Evolutionary conservation across 2,888 invertebrate species (phyloP), one percentile per base, ranked within the genome.

Genomic region (Drosophila flavopinicola): DNA sequence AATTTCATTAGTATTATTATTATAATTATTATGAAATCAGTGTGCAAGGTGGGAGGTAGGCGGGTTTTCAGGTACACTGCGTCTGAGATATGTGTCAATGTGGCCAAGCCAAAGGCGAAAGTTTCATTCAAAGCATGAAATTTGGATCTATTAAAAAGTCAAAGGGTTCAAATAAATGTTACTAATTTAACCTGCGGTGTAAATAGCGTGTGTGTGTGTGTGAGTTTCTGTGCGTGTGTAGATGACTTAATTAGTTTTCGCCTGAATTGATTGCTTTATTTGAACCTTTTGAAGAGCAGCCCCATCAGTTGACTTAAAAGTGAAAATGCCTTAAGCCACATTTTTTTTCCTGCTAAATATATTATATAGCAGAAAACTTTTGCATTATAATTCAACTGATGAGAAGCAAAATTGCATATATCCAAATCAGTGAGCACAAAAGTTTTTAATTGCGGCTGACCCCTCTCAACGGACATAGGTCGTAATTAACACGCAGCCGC

Each of bases 401-500:
- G n/a, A 7, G 9, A 27, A 27, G 17, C 2, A 9, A 29, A n/a
- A n/a, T 6, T 7, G 7, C 7, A 24, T 24, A 33, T 20, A 42
- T 47, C 39, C 20, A 56, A 63, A 58, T 58, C 51, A 45, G 51
- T 27, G 11, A 27, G 42, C 60, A 66, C 52, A 63, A 71, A 76
- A 75, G 66, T 69, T 77, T 79, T 68, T 79, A 83, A 83, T 83
- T 80, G 79, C 75, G 77, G 77, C 51, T 41, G 57, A 48, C 39
- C 63, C 5, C 42, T 29, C 58, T 53, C 38, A 42, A 15, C 54
- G 84, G 75, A 83, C 75, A 64, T 58, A 59, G 66, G 63, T 67
- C 72, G 72, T 83, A 80, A 80, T 80, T 80, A 83, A 77, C 84
- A 70, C 74, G 64, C 66, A 58, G 61, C 35, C 66, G 61, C 44